Evolutionary conservation across 1,140 invertebrate genomes (phyloP), one percentile per base, ranked within the genome.

Genomic region (Parasteatoda tepidariorum): DNA sequence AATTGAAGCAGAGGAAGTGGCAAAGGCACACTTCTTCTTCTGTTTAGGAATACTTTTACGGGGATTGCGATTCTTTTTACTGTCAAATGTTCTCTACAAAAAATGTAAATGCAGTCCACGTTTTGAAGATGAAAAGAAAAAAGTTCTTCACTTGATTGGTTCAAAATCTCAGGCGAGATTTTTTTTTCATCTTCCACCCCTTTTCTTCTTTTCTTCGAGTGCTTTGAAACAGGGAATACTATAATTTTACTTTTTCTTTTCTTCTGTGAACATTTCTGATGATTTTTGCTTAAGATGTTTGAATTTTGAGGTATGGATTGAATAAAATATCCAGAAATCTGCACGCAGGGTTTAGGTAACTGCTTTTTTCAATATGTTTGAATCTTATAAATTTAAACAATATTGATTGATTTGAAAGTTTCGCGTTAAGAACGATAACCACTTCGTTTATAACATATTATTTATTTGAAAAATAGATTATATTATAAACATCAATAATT

Each of bases 41-140:
- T 55, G 68, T 57, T 30, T 26, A 5, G 38, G 38, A 76, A 54
- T 76, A 54, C 61, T 76, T 64, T 76, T 66, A 76, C 61, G 24
- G 33, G 61, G 26, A 76, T 76, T 76, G 38, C 61, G 30, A 30
- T 75, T 76, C 22, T 74, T 76, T n/a, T 76, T 75, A 66, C 34
- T 33, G 26, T 22, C 13, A 18, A 15, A 13, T 54, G 61, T 64
- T 4, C 61, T 57, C 31, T 54, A 18, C n/a, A 18, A 48, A 66
- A 76, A 76, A 76, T 76, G 74, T 64, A 66, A 76, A 76, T 75
- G 74, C n/a, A 31, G 15, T 38, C 61, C 48, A n/a, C 71, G 15
- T 22, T 31, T 11, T 3, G 26, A 28, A 15, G 22, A 75, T n/a
- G 57, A 62, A 75, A 18, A 13, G 15, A 30, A 61, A 22, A 75